Evolutionary conservation across 2,113 vertebrate species (phyloP), one percentile per base, ranked within the genome.

Genomic region (Gorsachius goisagi): DNA sequence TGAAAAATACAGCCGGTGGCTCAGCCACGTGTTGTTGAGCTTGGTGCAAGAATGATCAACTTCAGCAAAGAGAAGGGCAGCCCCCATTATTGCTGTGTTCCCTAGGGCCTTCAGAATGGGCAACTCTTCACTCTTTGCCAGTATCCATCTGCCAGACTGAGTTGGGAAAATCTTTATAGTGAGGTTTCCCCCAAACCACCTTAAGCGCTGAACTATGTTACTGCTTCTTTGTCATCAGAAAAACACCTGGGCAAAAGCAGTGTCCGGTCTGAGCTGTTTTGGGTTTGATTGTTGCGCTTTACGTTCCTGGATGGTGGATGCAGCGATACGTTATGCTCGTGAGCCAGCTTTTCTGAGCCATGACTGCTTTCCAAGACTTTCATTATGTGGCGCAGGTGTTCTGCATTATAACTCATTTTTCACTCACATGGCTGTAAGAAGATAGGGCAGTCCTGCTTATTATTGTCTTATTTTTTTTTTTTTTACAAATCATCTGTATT

Each of bases 311-410:
- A 75, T 88, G 8, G 50, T 69, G 89, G n/a, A 14, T 24, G 15
- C 66, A 45, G 87, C 66, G 79, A 96, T 95, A 88, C 32, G 81
- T 95, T 95, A 86, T 16, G 26, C 66, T 90, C 21, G 32, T 0
- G 5, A 97, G 90, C 92, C 95, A 97, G 96, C 79, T 97, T 97
- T 98, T 80, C 88, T 71, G 80, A 95, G 96, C 97, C 85, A 15
- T 93, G 88, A 95, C 92, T 97, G 96, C 97, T 98, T 98, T 98
- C 97, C 97, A 45, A 87, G 95, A 77, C 92, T 94, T 78, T 39
- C 85, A 95, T 98, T 97, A 96, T 95, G 91, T 95, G 97, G 60
- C 53, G 49, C 98, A 98, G 97, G 97, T 97, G 97, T 97, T 98
- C 90, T 90, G 87, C 66, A 86, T 97, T 96, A 94, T 21, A 96